Conservation (phyloP, 2,888 invertebrate genomes). For the Eristalinus sepulchralis region DNA sequence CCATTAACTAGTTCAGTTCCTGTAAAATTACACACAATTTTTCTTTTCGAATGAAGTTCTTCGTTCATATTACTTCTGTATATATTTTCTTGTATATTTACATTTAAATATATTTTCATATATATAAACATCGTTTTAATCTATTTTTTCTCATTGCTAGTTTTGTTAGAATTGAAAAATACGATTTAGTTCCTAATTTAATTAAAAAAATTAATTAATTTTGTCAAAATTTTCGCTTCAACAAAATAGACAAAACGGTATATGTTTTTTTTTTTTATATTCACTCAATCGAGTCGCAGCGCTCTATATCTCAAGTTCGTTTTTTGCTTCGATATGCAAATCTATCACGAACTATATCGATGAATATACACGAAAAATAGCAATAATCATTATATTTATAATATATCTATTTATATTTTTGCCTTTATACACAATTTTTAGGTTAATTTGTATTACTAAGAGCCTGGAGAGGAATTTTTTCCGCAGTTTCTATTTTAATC, state of each 20-base stretch:
- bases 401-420: not conserved
- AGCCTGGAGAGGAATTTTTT: conserved; percentile 34
- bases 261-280: not conserved
- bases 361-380: conserved; percentile 13
- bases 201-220: not conserved
- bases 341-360: conserved; percentile 12
- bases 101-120: conserved; percentile 65
- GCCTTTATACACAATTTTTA: conserved; percentile 37
- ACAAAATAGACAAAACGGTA: not conserved
- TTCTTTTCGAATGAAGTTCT: conserved; percentile 18
- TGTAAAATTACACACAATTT: not conserved
- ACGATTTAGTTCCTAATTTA: conserved; percentile 31
- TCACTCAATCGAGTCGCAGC: not conserved
- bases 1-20: no score
- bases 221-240: not conserved
- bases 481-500: conserved; percentile 11
- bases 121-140: conserved; percentile 50
- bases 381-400: conserved; percentile 10
- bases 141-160: conserved; percentile 62
- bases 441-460: conserved; percentile 25
- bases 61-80: conserved; percentile 40
- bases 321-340: conserved; percentile 20
- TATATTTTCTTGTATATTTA: conserved; percentile 66
- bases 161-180: conserved; percentile 27
- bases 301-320: not conserved